Percentiles rank a stretch among this genome's conserved stretches.
phyloP scores from a whole-genome alignment of 2,113 vertebrate genomes.

The Thalassoma bifasciatum region DNA sequence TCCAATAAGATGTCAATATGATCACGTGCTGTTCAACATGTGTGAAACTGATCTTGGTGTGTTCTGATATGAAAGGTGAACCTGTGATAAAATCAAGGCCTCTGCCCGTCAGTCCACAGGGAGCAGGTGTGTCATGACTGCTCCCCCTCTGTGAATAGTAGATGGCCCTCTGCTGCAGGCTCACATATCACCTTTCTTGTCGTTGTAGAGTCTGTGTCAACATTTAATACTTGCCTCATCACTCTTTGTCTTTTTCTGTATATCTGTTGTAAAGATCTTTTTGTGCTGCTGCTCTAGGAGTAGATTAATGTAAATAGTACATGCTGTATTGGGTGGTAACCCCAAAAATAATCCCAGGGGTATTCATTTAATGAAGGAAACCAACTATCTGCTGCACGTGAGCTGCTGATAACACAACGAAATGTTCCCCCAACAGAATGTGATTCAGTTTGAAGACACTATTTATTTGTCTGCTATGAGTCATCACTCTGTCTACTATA shows the following conservation, averaged over 20 bases:
- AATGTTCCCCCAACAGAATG: constrained; percentile 11
- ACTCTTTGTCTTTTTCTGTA: neutral
- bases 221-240: neutral
- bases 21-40: neutral
- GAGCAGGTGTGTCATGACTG: constrained; percentile 72
- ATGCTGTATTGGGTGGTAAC: constrained; percentile 9
- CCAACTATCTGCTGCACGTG: neutral
- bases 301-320: constrained; percentile 22
- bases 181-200: constrained; percentile 47
- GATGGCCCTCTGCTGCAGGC: constrained; percentile 26
- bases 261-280: neutral
- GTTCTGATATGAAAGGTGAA: constrained; percentile 41
- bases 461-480: neutral
- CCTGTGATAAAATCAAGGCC: constrained; percentile 13
- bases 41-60: neutral
- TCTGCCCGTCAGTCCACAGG: constrained; percentile 35
- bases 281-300: constrained; percentile 26
- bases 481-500: neutral
- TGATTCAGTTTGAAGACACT: neutral
- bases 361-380: constrained; percentile 10
- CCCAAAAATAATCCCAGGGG: neutral
- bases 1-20: neutral
- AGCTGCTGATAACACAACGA: constrained; percentile 1
- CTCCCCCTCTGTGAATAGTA: constrained; percentile 52
- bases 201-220: constrained; percentile 41